Evolutionary conservation across 2,888 invertebrate species (phyloP).

Genomic region (Pandemis cinnamomeana): DNA sequence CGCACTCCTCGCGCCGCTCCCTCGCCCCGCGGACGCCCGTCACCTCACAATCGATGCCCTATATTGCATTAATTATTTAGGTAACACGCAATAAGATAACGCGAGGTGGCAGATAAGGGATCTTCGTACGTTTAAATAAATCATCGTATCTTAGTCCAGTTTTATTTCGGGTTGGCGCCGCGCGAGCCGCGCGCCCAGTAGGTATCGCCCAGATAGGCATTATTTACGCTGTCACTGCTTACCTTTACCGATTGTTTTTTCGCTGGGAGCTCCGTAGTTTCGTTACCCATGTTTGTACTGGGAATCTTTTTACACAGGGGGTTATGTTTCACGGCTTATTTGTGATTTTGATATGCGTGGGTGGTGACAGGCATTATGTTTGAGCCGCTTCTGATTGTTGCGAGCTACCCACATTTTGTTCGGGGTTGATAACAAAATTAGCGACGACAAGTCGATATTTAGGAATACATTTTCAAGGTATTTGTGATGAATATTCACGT

Average conservation of each 20-base stretch:
- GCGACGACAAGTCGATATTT: background rate
- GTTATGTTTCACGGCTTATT: constrained; percentile 13
- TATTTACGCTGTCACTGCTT: constrained; percentile 65
- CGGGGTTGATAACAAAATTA: background rate
- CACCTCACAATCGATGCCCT: constrained; percentile 85
- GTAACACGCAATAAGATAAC: constrained; percentile 86
- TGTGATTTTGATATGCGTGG: constrained; percentile 29
- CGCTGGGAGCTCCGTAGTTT: constrained; percentile 43
- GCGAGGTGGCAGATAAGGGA: constrained; percentile 83
- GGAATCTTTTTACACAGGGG: constrained; percentile 5
- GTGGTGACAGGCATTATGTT: constrained; percentile 16
- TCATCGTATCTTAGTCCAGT: constrained; percentile 59
- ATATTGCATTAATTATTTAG: constrained; percentile 86
- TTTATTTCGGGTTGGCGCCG: constrained; percentile 39
- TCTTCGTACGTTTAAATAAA: constrained; percentile 78
- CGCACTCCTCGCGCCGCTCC: constrained; percentile 77
- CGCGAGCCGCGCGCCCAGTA: constrained; percentile 30
- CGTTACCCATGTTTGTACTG: constrained; percentile 33
- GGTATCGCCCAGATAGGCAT: constrained; percentile 48
- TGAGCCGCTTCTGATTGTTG: constrained; percentile 20
- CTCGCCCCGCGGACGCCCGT: constrained; percentile 75
- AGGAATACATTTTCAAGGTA: background rate
- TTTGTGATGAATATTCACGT: too few relatives aligned
- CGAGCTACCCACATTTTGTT: constrained; percentile 13
- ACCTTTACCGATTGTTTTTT: constrained; percentile 49